Base-by-base conservation (phyloP, 2,888 invertebrate genomes). In the Cryptocheilus praepositus region DNA sequence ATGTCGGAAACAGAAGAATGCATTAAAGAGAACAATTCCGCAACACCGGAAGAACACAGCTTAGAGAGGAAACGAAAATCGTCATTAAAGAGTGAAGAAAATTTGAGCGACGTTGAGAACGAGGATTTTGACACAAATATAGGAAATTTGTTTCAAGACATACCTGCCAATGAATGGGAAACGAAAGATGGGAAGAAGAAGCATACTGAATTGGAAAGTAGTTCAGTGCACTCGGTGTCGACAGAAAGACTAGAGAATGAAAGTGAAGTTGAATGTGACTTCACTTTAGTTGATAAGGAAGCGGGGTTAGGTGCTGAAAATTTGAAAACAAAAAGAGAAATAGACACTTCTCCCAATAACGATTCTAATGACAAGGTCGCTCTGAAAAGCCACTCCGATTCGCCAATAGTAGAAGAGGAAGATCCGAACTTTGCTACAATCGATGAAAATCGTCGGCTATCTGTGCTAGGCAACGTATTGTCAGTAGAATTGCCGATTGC, bases 101-200 rank as follows among this genome's bases (percentile, higher is more conserved):
- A 19, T 46, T 22, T 8, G 4, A 59, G 66, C 46, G 28, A 44
- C 5, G 44, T 51, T 4, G 78, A 76, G 11, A 73, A 71, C 1
- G 13, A 36, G 18, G 77, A 78, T 25, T 68, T 61, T 2, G 76
- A 82, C 7, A 45, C 28, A 16, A 67, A 69, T 61, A 49, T 67
- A 2, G 74, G 54, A 28, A 53, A 57, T 46, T 61, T 82, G 16
- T 85, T 87, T 62, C 76, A 82, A 72, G 82, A 86, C 52, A 80
- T 85, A 57, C 64, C 81, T 2, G 83, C 79, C 15, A 79, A 81
- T 0, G 81, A 86, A 54, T 85, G 83, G 81, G 62, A 69, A 3
- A 49, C 59, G 4, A 28, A 25, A 25, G 2, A 4, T 7, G 7
- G 36, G 3, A 11, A 7, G 11, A 36, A 36, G 13, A 36, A 36